Evolutionary conservation across 2,797 vertebrate genomes (phyloP).

Genomic region (Strix occidentalis): DNA sequence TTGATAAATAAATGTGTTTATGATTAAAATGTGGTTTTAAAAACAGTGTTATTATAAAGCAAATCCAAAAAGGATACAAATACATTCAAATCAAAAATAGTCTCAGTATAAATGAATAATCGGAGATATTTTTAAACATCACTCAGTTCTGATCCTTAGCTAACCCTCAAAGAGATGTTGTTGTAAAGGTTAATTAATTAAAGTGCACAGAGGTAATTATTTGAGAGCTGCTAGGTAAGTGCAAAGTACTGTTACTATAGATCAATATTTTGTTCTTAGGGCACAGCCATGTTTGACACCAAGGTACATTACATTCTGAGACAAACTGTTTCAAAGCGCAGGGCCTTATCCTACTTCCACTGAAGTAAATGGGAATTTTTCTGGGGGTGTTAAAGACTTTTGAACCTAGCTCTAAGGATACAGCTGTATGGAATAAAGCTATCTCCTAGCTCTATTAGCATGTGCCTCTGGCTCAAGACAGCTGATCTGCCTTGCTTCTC

Average conservation of each 20-base stretch:
- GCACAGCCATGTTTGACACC: not conserved
- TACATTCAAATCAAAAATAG: not conserved
- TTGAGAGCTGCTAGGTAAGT: constrained; percentile 49
- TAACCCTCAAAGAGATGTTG: constrained; percentile 17
- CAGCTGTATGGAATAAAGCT: not conserved
- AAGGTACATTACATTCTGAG: not conserved
- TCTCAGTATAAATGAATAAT: constrained; percentile 17
- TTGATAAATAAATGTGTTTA: not conserved
- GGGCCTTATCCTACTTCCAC: not conserved
- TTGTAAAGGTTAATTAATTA: constrained; percentile 67
- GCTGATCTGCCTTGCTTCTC: constrained; percentile 32
- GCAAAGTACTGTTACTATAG: constrained; percentile 18
- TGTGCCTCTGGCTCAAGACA: constrained; percentile 10
- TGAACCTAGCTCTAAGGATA: not conserved
- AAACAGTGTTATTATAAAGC: not conserved
- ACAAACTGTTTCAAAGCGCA: constrained; percentile 23
- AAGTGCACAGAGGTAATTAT: constrained; percentile 44
- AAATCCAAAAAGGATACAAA: not conserved
- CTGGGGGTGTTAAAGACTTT: not conserved
- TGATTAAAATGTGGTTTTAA: constrained; percentile 13
- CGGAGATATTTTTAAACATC: not conserved
- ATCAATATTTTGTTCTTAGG: constrained; percentile 48
- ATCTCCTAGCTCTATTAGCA: constrained; percentile 19
- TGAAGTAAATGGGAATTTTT: not conserved
- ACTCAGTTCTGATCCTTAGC: constrained; percentile 26